Conservation (phyloP, 2,888 invertebrate genomes). For the Agrochola circellaris region DNA sequence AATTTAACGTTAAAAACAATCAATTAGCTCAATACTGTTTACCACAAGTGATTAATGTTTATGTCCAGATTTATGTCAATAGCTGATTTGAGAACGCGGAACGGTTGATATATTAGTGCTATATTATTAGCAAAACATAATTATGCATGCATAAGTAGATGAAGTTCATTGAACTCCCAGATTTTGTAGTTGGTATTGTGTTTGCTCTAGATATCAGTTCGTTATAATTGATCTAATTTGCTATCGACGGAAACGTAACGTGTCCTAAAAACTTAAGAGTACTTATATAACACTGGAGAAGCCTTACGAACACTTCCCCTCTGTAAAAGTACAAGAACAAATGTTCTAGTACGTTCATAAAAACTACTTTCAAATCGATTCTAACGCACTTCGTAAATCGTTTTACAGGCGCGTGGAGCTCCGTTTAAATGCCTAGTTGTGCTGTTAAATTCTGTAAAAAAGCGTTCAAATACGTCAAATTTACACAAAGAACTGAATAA, state of each 20-base stretch:
- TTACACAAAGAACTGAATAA: too few relatives aligned
- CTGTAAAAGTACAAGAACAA: too few relatives aligned
- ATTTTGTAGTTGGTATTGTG: conserved; percentile 68
- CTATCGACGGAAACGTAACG: conserved; percentile 68
- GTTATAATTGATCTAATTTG: conserved; percentile 73
- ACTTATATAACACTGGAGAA: too few relatives aligned
- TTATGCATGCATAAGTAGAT: conserved; percentile 33
- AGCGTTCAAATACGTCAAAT: too few relatives aligned
- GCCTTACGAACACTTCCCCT: too few relatives aligned
- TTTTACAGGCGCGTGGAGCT: too few relatives aligned
- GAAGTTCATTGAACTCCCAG: conserved; percentile 73
- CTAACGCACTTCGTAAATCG: too few relatives aligned
- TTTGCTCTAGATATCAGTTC: conserved; percentile 73
- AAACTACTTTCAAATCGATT: too few relatives aligned
- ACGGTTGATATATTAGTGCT: conserved; percentile 16
- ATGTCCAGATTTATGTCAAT: conserved; percentile 41
- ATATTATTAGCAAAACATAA: conserved; percentile 25
- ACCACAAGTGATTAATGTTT: conserved; percentile 38
- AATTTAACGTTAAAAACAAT: conserved; percentile 12
- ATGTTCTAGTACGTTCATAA: too few relatives aligned
- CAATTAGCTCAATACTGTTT: conserved; percentile 36
- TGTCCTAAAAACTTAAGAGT: too few relatives aligned
- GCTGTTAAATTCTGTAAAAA: too few relatives aligned
- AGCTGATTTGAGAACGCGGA: conserved; percentile 45
- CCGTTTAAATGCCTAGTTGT: too few relatives aligned